phyloP scores from a whole-genome alignment of 2,888 invertebrate species.

The Drosophila nr. perissopoda region DNA sequence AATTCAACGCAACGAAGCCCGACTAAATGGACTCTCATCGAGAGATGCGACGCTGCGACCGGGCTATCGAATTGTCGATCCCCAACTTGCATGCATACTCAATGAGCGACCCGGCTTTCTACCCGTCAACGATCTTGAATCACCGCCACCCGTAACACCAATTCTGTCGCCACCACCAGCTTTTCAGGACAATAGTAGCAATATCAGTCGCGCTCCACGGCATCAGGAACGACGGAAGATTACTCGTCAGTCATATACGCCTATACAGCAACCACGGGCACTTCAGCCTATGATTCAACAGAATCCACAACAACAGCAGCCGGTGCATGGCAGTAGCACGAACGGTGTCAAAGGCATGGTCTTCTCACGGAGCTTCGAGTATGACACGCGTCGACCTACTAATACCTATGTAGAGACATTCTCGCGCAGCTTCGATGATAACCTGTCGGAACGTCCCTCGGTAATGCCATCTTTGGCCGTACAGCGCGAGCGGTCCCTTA shows the following conservation, averaged over 20 bases:
- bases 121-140: constrained; percentile 85
- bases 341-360: constrained; percentile 83
- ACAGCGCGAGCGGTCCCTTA: constrained; percentile 82
- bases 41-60: constrained; percentile 80
- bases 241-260: constrained; percentile 51
- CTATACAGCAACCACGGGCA: constrained; percentile 40
- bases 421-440: constrained; percentile 85
- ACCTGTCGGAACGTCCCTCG: constrained; percentile 80
- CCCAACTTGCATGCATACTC: constrained; percentile 83
- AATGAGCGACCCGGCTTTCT: constrained; percentile 85
- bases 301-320: constrained; percentile 64
- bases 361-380: constrained; percentile 85
- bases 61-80: constrained; percentile 83
- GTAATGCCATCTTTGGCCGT: constrained; percentile 61
- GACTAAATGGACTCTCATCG: constrained; percentile 58
- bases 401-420: constrained; percentile 84
- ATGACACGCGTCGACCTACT: constrained; percentile 82
- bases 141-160: constrained; percentile 89
- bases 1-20: constrained; percentile 84
- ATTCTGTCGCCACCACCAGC: constrained; percentile 90
- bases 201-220: constrained; percentile 60
- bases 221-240: constrained; percentile 72
- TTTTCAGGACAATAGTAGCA: constrained; percentile 87
- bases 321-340: constrained; percentile 16
- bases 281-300: constrained; percentile 54